A percentile compares a stretch with the other conserved stretches of the same genome.
Evolutionary conservation across 2,113 vertebrate species (phyloP).

Genomic region (Gavia stellata): DNA sequence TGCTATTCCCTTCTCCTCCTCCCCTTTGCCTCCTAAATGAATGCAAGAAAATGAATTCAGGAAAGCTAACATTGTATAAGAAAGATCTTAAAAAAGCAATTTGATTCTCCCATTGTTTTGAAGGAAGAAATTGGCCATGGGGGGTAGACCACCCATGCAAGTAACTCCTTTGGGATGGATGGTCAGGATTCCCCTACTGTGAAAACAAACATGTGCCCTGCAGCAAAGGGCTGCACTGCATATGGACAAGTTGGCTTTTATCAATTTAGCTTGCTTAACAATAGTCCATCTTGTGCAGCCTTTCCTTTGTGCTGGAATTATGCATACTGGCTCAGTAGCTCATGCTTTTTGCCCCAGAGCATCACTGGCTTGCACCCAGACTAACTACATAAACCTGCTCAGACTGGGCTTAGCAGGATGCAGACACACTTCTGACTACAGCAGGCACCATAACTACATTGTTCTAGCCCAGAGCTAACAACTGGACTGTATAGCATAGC

Average conservation of each 20-base stretch:
- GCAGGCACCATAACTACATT: neutral
- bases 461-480: neutral
- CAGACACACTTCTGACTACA: neutral
- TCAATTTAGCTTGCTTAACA: neutral
- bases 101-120: neutral
- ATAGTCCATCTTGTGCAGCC: neutral
- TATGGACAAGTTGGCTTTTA: neutral
- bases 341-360: neutral
- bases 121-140: neutral
- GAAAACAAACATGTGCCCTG: neutral
- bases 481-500: too few relatives aligned
- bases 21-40: neutral
- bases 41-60: neutral
- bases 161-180: neutral
- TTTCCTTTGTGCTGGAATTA: neutral
- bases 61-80: neutral
- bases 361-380: neutral
- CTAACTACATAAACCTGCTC: neutral
- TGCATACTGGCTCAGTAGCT: rapidly evolving
- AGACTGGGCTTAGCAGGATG: neutral
- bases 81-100: neutral
- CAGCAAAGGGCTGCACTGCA: neutral
- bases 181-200: neutral
- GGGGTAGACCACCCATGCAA: neutral
- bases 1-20: neutral